Conservation (phyloP, 2,888 invertebrate genomes). For the Cryptocheilus praepositus region DNA sequence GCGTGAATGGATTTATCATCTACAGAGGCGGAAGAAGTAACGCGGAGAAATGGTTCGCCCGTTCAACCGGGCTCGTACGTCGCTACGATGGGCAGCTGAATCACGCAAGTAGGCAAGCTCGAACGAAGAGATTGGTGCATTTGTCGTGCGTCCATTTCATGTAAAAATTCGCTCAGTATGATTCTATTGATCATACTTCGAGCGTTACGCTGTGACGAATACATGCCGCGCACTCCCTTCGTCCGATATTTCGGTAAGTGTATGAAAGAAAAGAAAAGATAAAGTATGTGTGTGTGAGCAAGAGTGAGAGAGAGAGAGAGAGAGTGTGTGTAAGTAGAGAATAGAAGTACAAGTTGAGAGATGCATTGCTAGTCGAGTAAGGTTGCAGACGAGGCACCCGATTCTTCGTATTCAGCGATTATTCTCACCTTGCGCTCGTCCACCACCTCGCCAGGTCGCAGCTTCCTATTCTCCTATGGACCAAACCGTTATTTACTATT, state of each 20-base stretch:
- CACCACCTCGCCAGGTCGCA: slow-evolving; percentile 94
- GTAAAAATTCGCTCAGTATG: neutral
- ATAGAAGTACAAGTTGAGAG: slow-evolving; percentile 40
- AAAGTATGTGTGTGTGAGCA: slow-evolving; percentile 32
- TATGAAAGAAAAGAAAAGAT: slow-evolving; percentile 28
- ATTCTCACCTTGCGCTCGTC: slow-evolving; percentile 91
- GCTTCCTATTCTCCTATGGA: slow-evolving; percentile 90
- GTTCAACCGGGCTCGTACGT: slow-evolving; percentile 16
- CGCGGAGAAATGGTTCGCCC: neutral
- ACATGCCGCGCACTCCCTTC: slow-evolving; percentile 22
- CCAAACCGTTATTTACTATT: slow-evolving; percentile 70
- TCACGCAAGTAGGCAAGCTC: slow-evolving; percentile 45
- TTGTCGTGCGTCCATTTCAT: neutral
- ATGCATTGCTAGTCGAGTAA: slow-evolving; percentile 65
- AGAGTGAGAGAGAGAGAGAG: slow-evolving; percentile 23
- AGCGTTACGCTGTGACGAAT: neutral
- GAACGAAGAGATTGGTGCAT: slow-evolving; percentile 31
- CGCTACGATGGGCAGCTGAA: slow-evolving; percentile 25
- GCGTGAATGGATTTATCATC: neutral
- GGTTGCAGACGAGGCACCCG: slow-evolving; percentile 66
- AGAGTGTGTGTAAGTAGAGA: slow-evolving; percentile 32
- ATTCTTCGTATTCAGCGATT: slow-evolving; percentile 47
- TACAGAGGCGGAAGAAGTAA: neutral
- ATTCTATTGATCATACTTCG: too few relatives aligned
- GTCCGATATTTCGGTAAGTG: slow-evolving; percentile 44